Evolutionary conservation across 2,888 invertebrate genomes (phyloP).

Genomic region (Minunthozetes semirufus): DNA sequence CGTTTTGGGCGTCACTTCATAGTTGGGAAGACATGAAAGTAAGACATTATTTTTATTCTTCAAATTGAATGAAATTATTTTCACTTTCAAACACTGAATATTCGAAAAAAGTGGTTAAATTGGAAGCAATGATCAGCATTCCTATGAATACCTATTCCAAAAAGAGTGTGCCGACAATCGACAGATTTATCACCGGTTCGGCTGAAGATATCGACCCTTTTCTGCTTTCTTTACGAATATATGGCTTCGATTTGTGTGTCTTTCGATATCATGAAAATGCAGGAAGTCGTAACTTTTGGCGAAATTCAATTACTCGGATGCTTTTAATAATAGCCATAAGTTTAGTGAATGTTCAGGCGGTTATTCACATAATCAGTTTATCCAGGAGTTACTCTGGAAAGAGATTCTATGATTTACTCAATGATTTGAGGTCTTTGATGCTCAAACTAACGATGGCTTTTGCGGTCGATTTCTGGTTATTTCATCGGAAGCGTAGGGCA

Average conservation of each 20-base stretch:
- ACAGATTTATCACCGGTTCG: not conserved
- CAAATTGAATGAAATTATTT: not conserved
- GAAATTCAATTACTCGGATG: slow-evolving; percentile 28
- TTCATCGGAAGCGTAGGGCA: slow-evolving; percentile 3
- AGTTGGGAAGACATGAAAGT: not conserved
- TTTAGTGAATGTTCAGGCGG: slow-evolving; percentile 20
- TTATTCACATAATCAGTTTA: slow-evolving; percentile 24
- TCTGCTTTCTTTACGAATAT: slow-evolving; percentile 25
- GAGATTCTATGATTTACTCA: slow-evolving; percentile 21
- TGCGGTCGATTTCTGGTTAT: slow-evolving; percentile 33
- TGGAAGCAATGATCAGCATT: slow-evolving; percentile 11
- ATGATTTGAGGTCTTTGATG: slow-evolving; percentile 29
- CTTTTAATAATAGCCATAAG: slow-evolving; percentile 29
- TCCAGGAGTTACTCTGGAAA: not conserved
- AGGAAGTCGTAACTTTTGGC: slow-evolving; percentile 20
- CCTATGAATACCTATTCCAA: slow-evolving; percentile 14
- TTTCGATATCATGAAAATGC: slow-evolving; percentile 25
- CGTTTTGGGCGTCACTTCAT: not conserved
- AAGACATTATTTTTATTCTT: not conserved
- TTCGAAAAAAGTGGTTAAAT: not conserved
- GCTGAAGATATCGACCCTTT: slow-evolving; percentile 33
- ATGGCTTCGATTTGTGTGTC: slow-evolving; percentile 33
- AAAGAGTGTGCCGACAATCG: slow-evolving; percentile 3
- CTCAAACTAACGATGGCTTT: slow-evolving; percentile 35
- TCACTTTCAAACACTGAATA: not conserved